Evolutionary conservation across 1,140 invertebrate species (phyloP).

Genomic region (Musca domestica): DNA sequence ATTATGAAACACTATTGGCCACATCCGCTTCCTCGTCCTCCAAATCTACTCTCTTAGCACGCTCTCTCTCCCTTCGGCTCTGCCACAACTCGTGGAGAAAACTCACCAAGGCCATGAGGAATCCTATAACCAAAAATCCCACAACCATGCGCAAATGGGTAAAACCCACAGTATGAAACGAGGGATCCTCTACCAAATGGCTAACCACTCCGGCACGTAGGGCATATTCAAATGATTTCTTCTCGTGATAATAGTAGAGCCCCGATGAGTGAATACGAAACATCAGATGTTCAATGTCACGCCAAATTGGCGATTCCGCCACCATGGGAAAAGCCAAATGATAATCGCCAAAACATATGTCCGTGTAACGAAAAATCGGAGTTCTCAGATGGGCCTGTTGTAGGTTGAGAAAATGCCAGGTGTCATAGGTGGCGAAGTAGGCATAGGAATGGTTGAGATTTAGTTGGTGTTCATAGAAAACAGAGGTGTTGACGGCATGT

Average conservation of each 20-base stretch:
- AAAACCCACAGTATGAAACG: conserved; percentile 3
- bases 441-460: conserved; percentile 35
- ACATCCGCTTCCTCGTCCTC: no score
- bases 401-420: conserved; percentile 41
- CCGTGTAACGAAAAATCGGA: conserved; percentile 37
- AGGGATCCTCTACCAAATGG: conserved; percentile 29
- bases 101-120: not conserved
- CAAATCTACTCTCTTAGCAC: no score
- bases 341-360: conserved; percentile 25
- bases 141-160: not conserved
- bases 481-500: conserved; percentile 35
- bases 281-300: conserved; percentile 20
- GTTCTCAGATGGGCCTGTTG: conserved; percentile 41
- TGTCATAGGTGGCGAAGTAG: conserved; percentile 43
- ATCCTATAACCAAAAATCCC: not conserved
- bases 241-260: conserved; percentile 37
- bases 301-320: conserved; percentile 14
- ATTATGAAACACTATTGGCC: no score
- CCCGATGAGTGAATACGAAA: conserved; percentile 30
- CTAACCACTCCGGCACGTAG: conserved; percentile 37
- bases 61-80: not conserved
- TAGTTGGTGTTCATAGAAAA: conserved; percentile 34
- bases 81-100: conserved; percentile 11
- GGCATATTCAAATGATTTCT: conserved; percentile 39
- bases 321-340: conserved; percentile 24